Evolutionary conservation across 2,113 vertebrate genomes (phyloP), one percentile per base, ranked within the genome.

Genomic region (Hemicordylus capensis): DNA sequence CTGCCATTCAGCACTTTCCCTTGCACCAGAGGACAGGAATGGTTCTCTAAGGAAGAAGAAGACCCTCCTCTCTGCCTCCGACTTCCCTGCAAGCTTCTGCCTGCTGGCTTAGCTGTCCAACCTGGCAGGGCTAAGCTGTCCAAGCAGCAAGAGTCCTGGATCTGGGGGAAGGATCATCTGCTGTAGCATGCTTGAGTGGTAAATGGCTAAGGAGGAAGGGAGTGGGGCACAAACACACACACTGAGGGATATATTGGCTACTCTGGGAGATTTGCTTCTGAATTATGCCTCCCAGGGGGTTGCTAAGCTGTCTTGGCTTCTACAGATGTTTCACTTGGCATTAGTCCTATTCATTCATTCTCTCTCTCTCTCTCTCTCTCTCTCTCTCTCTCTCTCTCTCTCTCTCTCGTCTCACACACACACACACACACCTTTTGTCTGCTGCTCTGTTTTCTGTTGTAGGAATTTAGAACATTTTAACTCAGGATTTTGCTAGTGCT

Each of bases 231-330:
- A 39, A 24, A 42, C 19, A 56, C 39, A 77, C 48, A 24, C 24
- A 31, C 31, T 6, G 28, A 48, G 2, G 15, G 39, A 39, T 63
- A n/a, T 70, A 77, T 48, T 19, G 26, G 85, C 73, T 59, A 70
- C 24, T 67, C 42, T 66, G 80, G 31, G 48, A 26, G 63, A 67
- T 82, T 76, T 82, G 63, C 34, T 37, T 22, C 80, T 77, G 85
- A 82, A 77, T 87, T 76, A 87, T 81, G n/a, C 73, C 80, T 70
- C 85, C 61, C 37, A 34, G 75, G 83, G 75, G 67, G 67, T 79
- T 59, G 69, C 59, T 85, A 80, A 89, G 76, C 31, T 4, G 17
- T 61, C 77, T 67, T 73, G 70, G 85, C 54, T 75, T 44, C 39
- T 42, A 70, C 80, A 88, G 79, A 69, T 87, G 73, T 76, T 82